These are phyloP conservation scores for Orientallactaga bullata DNA, from an alignment of 2,113 vertebrate species.

Conservation along the genomic window DNA sequence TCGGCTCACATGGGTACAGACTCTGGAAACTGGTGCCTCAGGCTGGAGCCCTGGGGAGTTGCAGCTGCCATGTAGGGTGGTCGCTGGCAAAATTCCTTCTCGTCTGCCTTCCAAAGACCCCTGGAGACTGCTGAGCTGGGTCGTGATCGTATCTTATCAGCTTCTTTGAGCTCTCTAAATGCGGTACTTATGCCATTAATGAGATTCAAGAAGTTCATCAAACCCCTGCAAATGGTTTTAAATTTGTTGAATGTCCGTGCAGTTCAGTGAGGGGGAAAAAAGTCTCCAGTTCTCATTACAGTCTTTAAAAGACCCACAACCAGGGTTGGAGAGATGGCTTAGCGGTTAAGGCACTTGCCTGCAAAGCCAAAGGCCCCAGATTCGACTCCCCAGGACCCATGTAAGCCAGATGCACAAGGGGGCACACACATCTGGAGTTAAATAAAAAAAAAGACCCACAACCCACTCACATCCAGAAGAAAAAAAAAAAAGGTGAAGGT, in stretches of 20 bases:
- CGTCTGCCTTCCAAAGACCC: not conserved
- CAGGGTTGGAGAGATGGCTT: no score
- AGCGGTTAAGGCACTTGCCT: no score
- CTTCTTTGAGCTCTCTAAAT: not conserved
- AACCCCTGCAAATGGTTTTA: slow-evolving; percentile 19
- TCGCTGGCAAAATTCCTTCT: not conserved
- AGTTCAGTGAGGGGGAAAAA: not conserved
- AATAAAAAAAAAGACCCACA: not conserved
- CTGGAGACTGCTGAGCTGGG: not conserved
- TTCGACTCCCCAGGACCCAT: no score
- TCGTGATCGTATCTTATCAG: not conserved
- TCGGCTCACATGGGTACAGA: no score
- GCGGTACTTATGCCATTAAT: not conserved
- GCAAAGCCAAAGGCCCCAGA: no score
- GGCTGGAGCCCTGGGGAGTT: not conserved
- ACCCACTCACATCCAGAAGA: not conserved
- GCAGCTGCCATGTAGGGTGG: not conserved
- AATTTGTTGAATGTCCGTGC: not conserved
- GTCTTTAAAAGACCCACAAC: not conserved
- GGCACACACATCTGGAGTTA: no score
- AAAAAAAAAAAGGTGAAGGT: not conserved
- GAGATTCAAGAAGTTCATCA: slow-evolving; percentile 1
- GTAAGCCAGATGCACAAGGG: no score
- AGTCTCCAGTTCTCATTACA: not conserved
- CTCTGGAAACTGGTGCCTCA: no score